These are phyloP conservation scores for Gasterosteus nipponicus DNA, from an alignment of 2,113 vertebrate species.

Conservation along the genomic window DNA sequence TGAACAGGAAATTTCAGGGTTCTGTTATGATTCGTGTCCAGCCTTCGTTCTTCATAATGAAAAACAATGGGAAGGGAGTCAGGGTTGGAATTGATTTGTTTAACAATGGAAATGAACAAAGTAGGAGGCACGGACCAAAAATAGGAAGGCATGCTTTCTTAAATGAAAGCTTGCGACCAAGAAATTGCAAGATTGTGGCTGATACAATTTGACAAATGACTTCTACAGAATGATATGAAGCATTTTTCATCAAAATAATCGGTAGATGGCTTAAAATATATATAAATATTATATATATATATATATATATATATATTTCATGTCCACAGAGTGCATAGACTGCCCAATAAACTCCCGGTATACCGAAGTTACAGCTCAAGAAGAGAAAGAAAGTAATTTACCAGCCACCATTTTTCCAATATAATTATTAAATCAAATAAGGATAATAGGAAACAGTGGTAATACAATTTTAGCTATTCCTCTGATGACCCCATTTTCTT, in stretches of 20 bases:
- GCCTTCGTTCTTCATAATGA: conserved; percentile 77
- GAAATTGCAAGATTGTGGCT: conserved; percentile 71
- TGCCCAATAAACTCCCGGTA: conserved; percentile 27
- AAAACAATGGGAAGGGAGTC: conserved; percentile 79
- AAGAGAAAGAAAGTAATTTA: conserved; percentile 39
- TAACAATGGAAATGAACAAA: conserved; percentile 81
- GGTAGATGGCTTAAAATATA: conserved; percentile 43
- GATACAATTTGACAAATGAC: conserved; percentile 75
- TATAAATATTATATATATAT: conserved; percentile 5
- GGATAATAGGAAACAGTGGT: conserved; percentile 45
- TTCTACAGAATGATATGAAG: conserved; percentile 60
- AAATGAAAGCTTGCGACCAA: conserved; percentile 72
- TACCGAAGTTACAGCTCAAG: conserved; percentile 28
- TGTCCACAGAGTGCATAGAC: conserved; percentile 32
- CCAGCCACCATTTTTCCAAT: conserved; percentile 31
- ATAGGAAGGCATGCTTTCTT: conserved; percentile 66
- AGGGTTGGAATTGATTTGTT: conserved; percentile 80
- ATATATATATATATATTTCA: conserved; percentile 30
- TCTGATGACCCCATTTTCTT: conserved; percentile 57
- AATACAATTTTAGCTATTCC: conserved; percentile 40
- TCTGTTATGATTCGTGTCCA: conserved; percentile 76
- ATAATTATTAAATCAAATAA: conserved; percentile 47
- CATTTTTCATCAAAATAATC: conserved; percentile 68
- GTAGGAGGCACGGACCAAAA: conserved; percentile 75
- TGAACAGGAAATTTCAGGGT: conserved; percentile 78